Percentiles rank a stretch among this genome's conserved stretches.
Conservation (phyloP, 2,797 vertebrate genomes). For the Fratercula arctica region DNA sequence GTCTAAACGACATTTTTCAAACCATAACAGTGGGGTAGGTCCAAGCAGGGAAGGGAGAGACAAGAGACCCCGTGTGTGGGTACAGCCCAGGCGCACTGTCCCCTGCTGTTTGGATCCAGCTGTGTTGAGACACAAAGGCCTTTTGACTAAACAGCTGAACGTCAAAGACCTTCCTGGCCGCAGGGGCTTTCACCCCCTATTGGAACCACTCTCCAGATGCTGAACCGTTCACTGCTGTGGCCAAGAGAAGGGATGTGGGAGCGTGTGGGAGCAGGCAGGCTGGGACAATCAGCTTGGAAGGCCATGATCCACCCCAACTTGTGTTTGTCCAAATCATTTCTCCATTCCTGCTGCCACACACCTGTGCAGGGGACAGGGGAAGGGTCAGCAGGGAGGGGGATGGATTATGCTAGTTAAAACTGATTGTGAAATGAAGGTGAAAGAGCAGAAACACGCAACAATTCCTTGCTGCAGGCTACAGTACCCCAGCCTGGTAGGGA, state of each 20-base stretch:
- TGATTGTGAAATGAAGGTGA: not conserved
- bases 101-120: not conserved
- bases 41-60: fast-evolving
- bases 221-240: not conserved
- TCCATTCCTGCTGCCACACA: not conserved
- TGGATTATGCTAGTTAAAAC: not conserved
- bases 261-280: not conserved
- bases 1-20: not conserved
- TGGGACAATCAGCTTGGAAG: not conserved
- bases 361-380: not conserved
- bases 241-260: not conserved
- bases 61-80: fast-evolving
- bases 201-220: not conserved
- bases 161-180: not conserved
- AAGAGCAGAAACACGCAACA: not conserved
- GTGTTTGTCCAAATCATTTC: not conserved
- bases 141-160: not conserved
- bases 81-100: not conserved
- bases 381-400: not conserved
- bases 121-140: not conserved
- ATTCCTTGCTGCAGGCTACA: not conserved
- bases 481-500: not conserved
- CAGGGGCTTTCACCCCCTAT: not conserved
- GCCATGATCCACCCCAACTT: not conserved
- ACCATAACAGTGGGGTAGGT: not conserved